These are phyloP conservation scores for Sparus aurata DNA, from an alignment of 2,797 vertebrate genomes.

Conservation along the genomic window DNA sequence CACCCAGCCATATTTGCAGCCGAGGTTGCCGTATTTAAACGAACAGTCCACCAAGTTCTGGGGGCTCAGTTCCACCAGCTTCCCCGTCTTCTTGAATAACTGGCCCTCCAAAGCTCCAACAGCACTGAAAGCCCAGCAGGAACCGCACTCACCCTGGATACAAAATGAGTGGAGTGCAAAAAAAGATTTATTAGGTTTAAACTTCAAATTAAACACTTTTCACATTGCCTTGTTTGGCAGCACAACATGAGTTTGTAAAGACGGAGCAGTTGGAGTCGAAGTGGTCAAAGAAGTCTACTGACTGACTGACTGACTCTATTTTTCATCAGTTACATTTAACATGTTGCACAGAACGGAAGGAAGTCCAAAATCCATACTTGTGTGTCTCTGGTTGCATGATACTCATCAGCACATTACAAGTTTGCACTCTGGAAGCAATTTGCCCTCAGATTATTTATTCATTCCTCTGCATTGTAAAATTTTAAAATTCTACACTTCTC, in stretches of 20 bases:
- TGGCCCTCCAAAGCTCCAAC: conserved; percentile 92
- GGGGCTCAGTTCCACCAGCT: conserved; percentile 89
- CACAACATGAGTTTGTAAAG: not conserved
- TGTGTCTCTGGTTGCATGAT: conserved; percentile 42
- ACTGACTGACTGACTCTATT: conserved; percentile 9
- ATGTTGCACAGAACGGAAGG: conserved; percentile 32
- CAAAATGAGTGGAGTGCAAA: not conserved
- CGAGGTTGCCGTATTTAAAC: conserved; percentile 85
- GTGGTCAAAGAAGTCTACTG: conserved; percentile 45
- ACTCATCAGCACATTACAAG: conserved; percentile 16
- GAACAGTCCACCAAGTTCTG: conserved; percentile 96
- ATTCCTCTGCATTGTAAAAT: not conserved
- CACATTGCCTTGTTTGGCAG: conserved; percentile 47
- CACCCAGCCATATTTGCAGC: conserved; percentile 90
- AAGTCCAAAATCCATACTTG: conserved; percentile 49
- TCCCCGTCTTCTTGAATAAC: conserved; percentile 87
- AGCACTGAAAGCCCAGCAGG: conserved; percentile 95
- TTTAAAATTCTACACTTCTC: not conserved
- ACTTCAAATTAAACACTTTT: not conserved
- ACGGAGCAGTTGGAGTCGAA: not conserved
- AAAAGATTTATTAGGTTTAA: no score
- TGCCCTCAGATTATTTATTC: not conserved
- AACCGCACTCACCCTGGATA: conserved; percentile 87
- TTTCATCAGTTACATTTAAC: conserved; percentile 42
- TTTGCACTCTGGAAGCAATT: not conserved